These are phyloP conservation scores for Pocillopora meandrina DNA, from an alignment of 92 coral and sea anemone species.

Conservation along the genomic window DNA sequence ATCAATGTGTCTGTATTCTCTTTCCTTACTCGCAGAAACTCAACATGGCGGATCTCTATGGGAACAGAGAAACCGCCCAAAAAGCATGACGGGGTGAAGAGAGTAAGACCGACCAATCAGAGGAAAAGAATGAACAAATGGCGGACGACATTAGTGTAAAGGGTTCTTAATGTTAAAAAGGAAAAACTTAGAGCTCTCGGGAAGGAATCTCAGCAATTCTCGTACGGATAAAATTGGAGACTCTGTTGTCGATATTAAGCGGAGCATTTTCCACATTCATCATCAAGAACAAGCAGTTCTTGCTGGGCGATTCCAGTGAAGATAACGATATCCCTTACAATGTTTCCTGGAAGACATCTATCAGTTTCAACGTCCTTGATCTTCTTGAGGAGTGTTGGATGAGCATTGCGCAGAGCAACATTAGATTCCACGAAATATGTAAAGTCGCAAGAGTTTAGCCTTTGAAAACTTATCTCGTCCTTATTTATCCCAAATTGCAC, in stretches of 20 bases:
- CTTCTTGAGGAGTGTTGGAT: constrained; percentile 66
- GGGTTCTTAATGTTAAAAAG: background rate
- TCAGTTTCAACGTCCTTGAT: constrained; percentile 31
- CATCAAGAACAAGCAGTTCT: background rate
- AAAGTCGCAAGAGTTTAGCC: constrained; percentile 32
- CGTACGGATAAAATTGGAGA: constrained; percentile 28
- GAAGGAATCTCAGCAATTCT: background rate
- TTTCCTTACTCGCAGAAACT: background rate
- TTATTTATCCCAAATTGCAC: too few relatives aligned
- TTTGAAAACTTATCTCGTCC: too few relatives aligned
- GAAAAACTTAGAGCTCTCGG: background rate
- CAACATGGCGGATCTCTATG: constrained; percentile 88
- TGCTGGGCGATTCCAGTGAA: background rate
- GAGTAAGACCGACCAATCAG: constrained; percentile 24
- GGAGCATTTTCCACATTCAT: background rate
- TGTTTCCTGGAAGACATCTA: background rate
- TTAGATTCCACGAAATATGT: constrained; percentile 49
- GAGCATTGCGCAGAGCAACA: constrained; percentile 43
- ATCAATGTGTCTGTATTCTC: background rate
- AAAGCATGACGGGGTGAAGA: constrained; percentile 18
- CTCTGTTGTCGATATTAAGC: background rate
- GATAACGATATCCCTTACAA: background rate
- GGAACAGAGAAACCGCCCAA: constrained; percentile 23
- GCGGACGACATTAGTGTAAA: constrained; percentile 21
- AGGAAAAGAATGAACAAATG: constrained; percentile 5